Evolutionary conservation across 2,888 invertebrate species (phyloP).

Genomic region (Torymus texanus): DNA sequence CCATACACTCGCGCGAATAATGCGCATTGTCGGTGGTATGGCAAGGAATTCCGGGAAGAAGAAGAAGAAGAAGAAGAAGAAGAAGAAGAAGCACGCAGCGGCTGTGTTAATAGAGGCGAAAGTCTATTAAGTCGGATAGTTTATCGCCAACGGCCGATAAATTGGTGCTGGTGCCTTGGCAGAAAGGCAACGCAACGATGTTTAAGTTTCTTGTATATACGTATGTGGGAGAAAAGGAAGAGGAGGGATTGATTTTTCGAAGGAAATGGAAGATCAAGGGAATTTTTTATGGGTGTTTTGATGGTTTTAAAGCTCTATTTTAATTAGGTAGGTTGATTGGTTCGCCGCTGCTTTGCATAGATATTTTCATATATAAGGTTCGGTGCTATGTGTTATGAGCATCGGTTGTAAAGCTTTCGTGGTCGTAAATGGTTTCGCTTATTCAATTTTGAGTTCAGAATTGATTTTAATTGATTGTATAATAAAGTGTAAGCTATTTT

Average conservation of each 20-base stretch:
- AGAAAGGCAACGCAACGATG: neutral
- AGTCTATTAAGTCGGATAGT: constrained; percentile 40
- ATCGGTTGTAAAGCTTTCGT: too few relatives aligned
- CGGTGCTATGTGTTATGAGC: too few relatives aligned
- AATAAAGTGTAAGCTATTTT: too few relatives aligned
- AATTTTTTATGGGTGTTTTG: neutral
- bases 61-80: too few relatives aligned
- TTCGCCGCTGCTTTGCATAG: neutral
- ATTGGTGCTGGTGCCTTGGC: neutral
- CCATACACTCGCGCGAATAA: neutral
- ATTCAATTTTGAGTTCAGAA: too few relatives aligned
- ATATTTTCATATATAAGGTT: neutral
- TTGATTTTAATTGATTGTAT: too few relatives aligned
- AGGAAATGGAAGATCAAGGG: too few relatives aligned
- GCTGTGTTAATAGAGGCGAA: constrained; percentile 26
- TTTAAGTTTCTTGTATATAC: neutral
- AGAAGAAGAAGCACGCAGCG: neutral
- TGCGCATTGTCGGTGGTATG: too few relatives aligned
- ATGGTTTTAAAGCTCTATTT: constrained; percentile 30
- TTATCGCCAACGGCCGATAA: constrained; percentile 39
- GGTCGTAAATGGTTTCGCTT: too few relatives aligned
- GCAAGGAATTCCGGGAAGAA: too few relatives aligned
- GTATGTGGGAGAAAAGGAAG: neutral
- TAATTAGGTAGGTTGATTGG: constrained; percentile 12
- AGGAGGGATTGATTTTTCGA: constrained; percentile 24